Evolutionary conservation across 2,888 invertebrate species (phyloP).

Genomic region (Drosophila mayaguana): DNA sequence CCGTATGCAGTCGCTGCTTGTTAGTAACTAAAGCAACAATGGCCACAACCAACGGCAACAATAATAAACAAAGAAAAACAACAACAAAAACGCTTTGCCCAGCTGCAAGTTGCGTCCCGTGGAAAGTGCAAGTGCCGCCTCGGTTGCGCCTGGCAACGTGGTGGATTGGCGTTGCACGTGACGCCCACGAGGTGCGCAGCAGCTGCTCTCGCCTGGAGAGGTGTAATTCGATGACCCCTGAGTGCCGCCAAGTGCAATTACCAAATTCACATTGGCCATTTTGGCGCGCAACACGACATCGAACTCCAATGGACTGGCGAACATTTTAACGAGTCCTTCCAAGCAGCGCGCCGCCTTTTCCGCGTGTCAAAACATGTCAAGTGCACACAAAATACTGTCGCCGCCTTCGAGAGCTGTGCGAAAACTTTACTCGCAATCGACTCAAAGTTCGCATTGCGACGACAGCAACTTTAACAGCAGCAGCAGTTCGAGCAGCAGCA

Average conservation of each 20-base stretch:
- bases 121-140: slow-evolving; percentile 71
- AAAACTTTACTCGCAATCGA: slow-evolving; percentile 57
- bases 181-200: slow-evolving; percentile 18
- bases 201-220: background rate
- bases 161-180: slow-evolving; percentile 45
- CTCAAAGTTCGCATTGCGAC: slow-evolving; percentile 70
- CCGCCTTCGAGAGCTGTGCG: slow-evolving; percentile 63
- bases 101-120: slow-evolving; percentile 50
- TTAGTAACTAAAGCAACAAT: slow-evolving; percentile 76
- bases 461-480: slow-evolving; percentile 45
- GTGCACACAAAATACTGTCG: slow-evolving; percentile 78
- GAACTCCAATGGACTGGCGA: slow-evolving; percentile 64
- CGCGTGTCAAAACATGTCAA: slow-evolving; percentile 78
- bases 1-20: slow-evolving; percentile 49
- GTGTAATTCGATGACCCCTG: slow-evolving; percentile 21
- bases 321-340: slow-evolving; percentile 48
- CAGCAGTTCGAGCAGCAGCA: slow-evolving; percentile 2
- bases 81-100: background rate
- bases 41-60: slow-evolving; percentile 58
- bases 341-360: slow-evolving; percentile 48
- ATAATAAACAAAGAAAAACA: slow-evolving; percentile 34
- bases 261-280: slow-evolving; percentile 67
- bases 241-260: slow-evolving; percentile 38
- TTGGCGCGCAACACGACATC: slow-evolving; percentile 75
- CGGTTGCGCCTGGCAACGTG: slow-evolving; percentile 44